Evolutionary conservation across 2,113 vertebrate genomes (phyloP), one percentile per base, ranked within the genome.

Genomic region (Seriola dumerili): DNA sequence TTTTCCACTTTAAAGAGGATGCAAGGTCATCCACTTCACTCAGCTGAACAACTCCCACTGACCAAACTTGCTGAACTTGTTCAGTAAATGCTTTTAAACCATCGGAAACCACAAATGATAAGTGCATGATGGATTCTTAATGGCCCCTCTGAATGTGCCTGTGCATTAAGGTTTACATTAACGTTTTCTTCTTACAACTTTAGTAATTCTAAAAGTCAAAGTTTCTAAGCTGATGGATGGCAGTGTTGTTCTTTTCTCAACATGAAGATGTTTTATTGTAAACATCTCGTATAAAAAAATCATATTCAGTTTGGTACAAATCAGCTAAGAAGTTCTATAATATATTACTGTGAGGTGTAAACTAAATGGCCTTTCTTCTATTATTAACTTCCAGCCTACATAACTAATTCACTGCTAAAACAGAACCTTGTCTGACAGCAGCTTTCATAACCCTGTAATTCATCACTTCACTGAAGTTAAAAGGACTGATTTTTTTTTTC

Each of bases 1-100:
- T 61, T 3, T 72, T 72, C 5, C 38, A 34, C 38, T 70, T 66
- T 52, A 17, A 48, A 78, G 19, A 61, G 14, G 14, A 78, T 17
- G 12, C 52, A 46, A 83, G 62, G 67, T 84, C 57, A 55, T 50
- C 38, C 17, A 8, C 29, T 81, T 63, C 36, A 61, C 72, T 79
- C n/a, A 34, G 38, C 4, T 83, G 58, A 83, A 72, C 74, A 50
- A 2, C 61, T 70, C 11, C 0, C 40, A 54, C 14, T 25, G 62
- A 74, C 42, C 72, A 54, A 57, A 77, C 55, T 66, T 3, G 3
- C 42, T 76, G 78, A 69, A 72, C 50, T 42, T 48, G 38, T 86
- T 73, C 74, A 86, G 81, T 76, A 76, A 88, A 82, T 68, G 81
- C 76, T 90, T 88, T 90, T 78, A 86, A 83, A 77, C 79, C 67